Percentiles rank a stretch among this genome's conserved stretches.
phyloP scores from a whole-genome alignment of 2,797 vertebrate species.

The Pseudochirops cupreus region DNA sequence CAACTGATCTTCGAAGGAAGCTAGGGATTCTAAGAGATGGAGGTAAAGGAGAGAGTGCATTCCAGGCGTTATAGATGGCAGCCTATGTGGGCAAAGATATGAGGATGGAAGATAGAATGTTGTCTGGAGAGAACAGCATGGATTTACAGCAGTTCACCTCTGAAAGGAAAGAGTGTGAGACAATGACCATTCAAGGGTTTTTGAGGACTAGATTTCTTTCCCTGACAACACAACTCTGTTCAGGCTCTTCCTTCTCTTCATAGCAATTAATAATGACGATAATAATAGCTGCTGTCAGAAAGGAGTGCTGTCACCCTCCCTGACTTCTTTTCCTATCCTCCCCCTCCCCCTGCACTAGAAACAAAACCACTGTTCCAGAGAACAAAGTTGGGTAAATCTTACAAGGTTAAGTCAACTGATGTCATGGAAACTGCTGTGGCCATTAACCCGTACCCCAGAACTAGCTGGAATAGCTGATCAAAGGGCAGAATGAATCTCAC shows the following conservation, averaged over 20 bases:
- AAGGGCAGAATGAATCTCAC: neutral
- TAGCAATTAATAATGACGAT: neutral
- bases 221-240: neutral
- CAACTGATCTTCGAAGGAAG: neutral
- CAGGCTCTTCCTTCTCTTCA: neutral
- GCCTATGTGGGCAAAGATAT: neutral
- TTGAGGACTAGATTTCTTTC: neutral
- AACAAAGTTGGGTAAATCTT: neutral
- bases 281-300: neutral
- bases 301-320: fast-evolving
- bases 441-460: neutral
- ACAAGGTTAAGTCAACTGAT: neutral
- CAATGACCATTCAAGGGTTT: neutral
- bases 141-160: neutral
- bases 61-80: neutral
- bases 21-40: neutral
- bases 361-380: fast-evolving
- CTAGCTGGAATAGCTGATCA: neutral
- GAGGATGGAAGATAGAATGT: neutral
- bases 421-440: neutral
- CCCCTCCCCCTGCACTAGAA: neutral
- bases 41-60: neutral
- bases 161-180: neutral
- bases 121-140: neutral
- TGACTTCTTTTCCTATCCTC: neutral